Conservation (phyloP, 2,888 invertebrate species). For the Meteorus colon region DNA sequence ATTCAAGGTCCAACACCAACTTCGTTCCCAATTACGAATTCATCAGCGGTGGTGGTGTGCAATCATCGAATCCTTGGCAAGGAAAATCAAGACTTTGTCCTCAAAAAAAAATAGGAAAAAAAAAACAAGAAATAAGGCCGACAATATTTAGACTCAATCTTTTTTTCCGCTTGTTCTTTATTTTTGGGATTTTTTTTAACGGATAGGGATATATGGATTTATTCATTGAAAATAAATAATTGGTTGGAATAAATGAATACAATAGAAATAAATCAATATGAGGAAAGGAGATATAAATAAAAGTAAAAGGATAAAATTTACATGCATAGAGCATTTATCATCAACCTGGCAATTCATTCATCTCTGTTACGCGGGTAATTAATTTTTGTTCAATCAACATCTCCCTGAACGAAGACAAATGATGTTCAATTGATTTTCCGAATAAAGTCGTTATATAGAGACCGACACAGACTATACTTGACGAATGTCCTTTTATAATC, state of each 20-base stretch:
- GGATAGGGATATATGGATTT: not conserved
- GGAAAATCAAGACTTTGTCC: conserved; percentile 1
- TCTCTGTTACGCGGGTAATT: not conserved
- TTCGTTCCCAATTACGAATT: conserved; percentile 36
- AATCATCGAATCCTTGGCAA: conserved; percentile 12
- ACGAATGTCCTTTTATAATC: not conserved
- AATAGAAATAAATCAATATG: not conserved
- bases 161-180: not conserved
- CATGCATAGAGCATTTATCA: not conserved
- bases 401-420: conserved; percentile 22
- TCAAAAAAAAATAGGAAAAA: not conserved
- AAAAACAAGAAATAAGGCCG: not conserved
- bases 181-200: not conserved
- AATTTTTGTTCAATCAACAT: conserved; percentile 24
- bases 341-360: not conserved
- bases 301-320: not conserved
- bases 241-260: not conserved
- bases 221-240: not conserved
- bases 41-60: not conserved
- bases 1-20: conserved; percentile 30
- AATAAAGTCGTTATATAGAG: not conserved
- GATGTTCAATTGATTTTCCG: conserved; percentile 25
- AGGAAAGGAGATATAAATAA: not conserved
- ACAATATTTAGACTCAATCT: not conserved
- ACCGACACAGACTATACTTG: not conserved